Evolutionary conservation across 2,888 invertebrate genomes (phyloP).

Genomic region (Drosophila infuscata): DNA sequence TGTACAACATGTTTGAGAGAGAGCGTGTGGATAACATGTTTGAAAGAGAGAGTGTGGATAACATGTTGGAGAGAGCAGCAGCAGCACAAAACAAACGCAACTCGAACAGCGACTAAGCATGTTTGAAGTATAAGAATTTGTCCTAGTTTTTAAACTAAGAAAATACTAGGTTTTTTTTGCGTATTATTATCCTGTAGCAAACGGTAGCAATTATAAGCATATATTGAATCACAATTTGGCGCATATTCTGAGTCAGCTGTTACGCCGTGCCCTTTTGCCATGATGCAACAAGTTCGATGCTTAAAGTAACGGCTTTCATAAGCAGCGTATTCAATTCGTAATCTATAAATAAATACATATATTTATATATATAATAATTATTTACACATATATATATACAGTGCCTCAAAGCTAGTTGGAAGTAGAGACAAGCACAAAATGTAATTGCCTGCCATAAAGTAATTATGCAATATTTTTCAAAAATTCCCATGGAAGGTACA

Average conservation of each 20-base stretch:
- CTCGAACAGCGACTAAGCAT: constrained; percentile 2
- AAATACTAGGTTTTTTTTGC: neutral
- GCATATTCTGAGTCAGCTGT: constrained; percentile 3
- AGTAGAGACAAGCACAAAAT: no score
- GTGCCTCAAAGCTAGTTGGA: no score
- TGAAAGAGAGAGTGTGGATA: constrained; percentile 12
- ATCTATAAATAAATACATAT: neutral
- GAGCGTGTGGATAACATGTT: constrained; percentile 15
- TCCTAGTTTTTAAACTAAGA: neutral
- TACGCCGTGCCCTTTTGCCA: constrained; percentile 19
- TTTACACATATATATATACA: no score
- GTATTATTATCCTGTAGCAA: neutral
- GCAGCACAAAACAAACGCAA: constrained; percentile 8
- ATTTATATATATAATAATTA: no score
- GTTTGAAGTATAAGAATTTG: constrained; percentile 2
- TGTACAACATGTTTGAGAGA: constrained; percentile 22
- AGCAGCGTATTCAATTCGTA: neutral
- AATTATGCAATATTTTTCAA: no score
- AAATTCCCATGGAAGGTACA: no score
- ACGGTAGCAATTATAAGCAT: neutral
- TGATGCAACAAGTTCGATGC: constrained; percentile 35
- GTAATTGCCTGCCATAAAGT: no score
- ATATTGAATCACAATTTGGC: neutral
- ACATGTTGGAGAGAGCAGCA: constrained; percentile 7
- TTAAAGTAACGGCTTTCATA: neutral